phyloP scores from a whole-genome alignment of 2,797 vertebrate species.

The Microchirus variegatus region DNA sequence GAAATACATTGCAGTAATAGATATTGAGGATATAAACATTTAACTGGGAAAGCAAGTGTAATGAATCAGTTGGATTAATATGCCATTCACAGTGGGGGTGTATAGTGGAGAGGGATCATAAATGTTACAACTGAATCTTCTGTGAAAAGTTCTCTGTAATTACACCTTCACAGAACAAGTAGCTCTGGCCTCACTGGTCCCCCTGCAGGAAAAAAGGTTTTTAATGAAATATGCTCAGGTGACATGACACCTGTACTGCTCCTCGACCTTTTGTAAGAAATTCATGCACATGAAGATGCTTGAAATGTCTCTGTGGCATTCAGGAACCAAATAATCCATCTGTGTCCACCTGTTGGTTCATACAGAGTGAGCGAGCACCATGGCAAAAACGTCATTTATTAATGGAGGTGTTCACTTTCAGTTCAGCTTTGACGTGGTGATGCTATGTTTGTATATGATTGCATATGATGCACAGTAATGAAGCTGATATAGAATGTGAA shows the following conservation, averaged over 20 bases:
- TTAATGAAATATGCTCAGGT: not conserved
- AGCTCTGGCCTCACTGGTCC: not conserved
- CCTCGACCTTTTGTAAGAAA: not conserved
- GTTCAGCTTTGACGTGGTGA: slow-evolving; percentile 2
- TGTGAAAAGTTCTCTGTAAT: not conserved
- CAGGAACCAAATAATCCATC: not conserved
- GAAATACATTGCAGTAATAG: no score
- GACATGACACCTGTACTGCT: not conserved
- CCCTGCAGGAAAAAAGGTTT: not conserved
- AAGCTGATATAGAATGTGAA: slow-evolving; percentile 38
- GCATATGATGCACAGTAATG: not conserved
- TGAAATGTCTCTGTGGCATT: not conserved
- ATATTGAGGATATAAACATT: no score
- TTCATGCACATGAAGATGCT: slow-evolving; percentile 18
- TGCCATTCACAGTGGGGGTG: not conserved
- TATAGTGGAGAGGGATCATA: slow-evolving; percentile 15
- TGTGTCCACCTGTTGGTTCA: not conserved
- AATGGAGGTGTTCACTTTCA: slow-evolving; percentile 52
- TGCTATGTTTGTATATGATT: not conserved
- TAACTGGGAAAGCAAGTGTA: no score
- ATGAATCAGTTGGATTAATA: slow-evolving; percentile 1
- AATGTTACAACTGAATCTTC: slow-evolving; percentile 17
- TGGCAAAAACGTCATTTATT: slow-evolving; percentile 36
- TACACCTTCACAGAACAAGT: slow-evolving; percentile 25
- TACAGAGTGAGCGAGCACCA: not conserved